Base-by-base conservation (phyloP, 2,113 vertebrate species). In the Crypturellus undulatus region DNA sequence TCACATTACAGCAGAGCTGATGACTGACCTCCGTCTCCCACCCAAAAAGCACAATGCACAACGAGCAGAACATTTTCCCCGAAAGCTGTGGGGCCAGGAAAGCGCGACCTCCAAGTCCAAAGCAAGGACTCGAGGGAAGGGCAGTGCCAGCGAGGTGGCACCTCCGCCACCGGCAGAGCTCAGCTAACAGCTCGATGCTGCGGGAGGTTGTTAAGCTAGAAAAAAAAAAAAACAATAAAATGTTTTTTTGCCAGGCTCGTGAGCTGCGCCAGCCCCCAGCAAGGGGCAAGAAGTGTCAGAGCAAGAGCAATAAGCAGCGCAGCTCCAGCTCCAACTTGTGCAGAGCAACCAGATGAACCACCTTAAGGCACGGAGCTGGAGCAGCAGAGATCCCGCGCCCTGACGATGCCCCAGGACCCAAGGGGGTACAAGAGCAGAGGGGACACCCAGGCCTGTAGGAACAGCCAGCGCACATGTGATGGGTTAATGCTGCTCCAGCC, bases 321-420 rank as follows among this genome's bases (percentile, higher is more conserved):
- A 70, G 63, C 76, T 59, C 36, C 47, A 52, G 54, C 34, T 73
- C 60, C 54, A 1, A 24, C 36, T 34, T 12, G 0, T 2, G 3
- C 21, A 24, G 75, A 52, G 63, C 3, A 0, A 26, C 11, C 2
- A 0, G 80, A 54, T 68, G 56, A 84, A 20, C 24, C 0, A 0
- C 1, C 8, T 8, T 17, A 52, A n/a, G 36, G 20, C 10, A 6
- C 36, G 28, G 28, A 36, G 25, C 22, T n/a, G 58, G 45, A 32
- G 2, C 16, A 7, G 71, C 45, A 21, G 51, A 71, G 52, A 30
- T 21, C 25, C 49, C 56, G 34, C 0, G 16, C 2, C 4, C 49
- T 43, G 40, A 51, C 13, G 43, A 76, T 2, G 6, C 30, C 16
- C 32, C 24, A 13, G 19, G 30, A 34, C 26, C 12, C 40, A 17